Conservation (phyloP, 2,797 vertebrate genomes). For the Allobates femoralis region DNA sequence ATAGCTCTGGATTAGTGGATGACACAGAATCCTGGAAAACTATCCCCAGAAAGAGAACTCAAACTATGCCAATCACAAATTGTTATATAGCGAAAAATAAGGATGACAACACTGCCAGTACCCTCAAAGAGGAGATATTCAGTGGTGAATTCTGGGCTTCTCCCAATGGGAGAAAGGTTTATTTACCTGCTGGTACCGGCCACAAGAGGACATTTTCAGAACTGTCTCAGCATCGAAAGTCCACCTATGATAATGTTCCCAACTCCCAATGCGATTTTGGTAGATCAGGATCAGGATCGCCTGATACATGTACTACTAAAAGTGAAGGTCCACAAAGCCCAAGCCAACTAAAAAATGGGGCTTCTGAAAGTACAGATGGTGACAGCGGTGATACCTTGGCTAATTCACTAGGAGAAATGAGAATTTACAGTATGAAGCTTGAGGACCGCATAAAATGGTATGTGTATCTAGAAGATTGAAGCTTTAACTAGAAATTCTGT, state of each 20-base stretch:
- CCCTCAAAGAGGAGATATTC: constrained; percentile 64
- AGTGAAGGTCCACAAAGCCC: constrained; percentile 60
- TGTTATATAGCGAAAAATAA: constrained; percentile 70
- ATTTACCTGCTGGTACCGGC: background rate
- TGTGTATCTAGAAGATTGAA: background rate
- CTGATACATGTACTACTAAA: constrained; percentile 51
- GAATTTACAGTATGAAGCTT: constrained; percentile 70
- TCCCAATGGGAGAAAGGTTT: constrained; percentile 49
- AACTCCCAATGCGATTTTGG: constrained; percentile 35
- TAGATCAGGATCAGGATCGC: constrained; percentile 7
- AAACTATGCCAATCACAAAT: constrained; percentile 87
- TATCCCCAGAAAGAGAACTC: constrained; percentile 89
- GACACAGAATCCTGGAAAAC: constrained; percentile 68
- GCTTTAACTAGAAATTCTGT: no score
- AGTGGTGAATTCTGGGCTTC: constrained; percentile 70
- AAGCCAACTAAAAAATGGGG: constrained; percentile 59
- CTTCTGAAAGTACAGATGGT: background rate
- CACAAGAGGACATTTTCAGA: constrained; percentile 86
- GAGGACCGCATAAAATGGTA: constrained; percentile 82
- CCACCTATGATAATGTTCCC: constrained; percentile 51
- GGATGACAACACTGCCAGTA: constrained; percentile 62
- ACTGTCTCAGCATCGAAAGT: constrained; percentile 78
- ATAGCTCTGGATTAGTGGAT: background rate
- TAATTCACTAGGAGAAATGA: constrained; percentile 65
- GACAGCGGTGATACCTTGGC: constrained; percentile 14